Evolutionary conservation across 2,888 invertebrate genomes (phyloP).

Genomic region (Drosophila flavopinicola): DNA sequence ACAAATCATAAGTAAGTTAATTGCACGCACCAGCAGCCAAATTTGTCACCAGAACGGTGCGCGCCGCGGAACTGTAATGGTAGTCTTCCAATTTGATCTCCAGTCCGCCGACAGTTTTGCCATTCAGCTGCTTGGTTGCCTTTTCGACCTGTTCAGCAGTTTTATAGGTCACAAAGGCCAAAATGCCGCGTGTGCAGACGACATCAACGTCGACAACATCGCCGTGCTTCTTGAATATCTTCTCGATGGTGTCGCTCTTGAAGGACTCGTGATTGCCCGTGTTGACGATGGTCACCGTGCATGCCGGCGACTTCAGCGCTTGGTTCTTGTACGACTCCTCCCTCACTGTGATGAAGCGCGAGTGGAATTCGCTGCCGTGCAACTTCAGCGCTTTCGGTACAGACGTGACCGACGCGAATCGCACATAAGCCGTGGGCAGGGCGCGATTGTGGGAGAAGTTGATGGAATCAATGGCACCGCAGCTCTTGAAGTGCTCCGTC

Average conservation of each 20-base stretch:
- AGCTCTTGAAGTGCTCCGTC: conserved; percentile 51
- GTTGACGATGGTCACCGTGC: conserved; percentile 63
- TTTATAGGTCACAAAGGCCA: conserved; percentile 72
- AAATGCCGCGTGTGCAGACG: conserved; percentile 55
- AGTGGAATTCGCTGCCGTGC: conserved; percentile 61
- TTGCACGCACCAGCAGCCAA: conserved; percentile 36
- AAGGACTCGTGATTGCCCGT: conserved; percentile 44
- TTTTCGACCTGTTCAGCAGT: conserved; percentile 45
- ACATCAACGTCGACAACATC: conserved; percentile 60
- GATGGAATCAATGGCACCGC: conserved; percentile 62
- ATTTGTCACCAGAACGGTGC: conserved; percentile 49
- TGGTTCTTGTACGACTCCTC: background rate
- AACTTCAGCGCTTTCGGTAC: conserved; percentile 54
- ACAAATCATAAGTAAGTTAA: background rate
- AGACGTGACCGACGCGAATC: conserved; percentile 39
- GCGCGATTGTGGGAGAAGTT: conserved; percentile 39
- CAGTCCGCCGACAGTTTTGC: conserved; percentile 55
- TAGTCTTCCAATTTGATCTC: conserved; percentile 60
- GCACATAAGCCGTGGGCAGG: conserved; percentile 57
- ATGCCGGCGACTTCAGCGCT: conserved; percentile 24
- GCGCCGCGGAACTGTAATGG: conserved; percentile 10
- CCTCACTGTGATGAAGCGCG: conserved; percentile 60
- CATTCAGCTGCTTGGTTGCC: conserved; percentile 59
- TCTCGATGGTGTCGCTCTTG: conserved; percentile 39
- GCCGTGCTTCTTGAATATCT: conserved; percentile 71